Evolutionary conservation across 2,797 vertebrate genomes (phyloP), one percentile per base, ranked within the genome.

Genomic region (Anniella stebbinsi): DNA sequence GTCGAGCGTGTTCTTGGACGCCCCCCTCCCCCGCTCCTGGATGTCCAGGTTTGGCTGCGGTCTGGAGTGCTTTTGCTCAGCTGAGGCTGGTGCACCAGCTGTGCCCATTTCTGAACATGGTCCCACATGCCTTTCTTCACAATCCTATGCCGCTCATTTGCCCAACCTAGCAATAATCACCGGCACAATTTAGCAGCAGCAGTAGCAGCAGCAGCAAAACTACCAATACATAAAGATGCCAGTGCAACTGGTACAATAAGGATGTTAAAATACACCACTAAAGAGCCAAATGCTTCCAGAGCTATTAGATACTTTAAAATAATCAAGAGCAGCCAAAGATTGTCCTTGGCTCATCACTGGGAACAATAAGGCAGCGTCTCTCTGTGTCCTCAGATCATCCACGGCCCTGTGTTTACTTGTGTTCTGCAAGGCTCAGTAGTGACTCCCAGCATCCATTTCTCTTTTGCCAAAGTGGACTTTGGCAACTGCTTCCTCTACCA

Each of bases 391-490:
- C 96, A 99, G 98, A 97, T 99, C 89, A 98, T 94, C 92, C 96
- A 98, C 0, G 98, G 98, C 0, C 98, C 98, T 4, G 94, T 90
- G 0, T 98, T 98, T 57, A 92, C 3, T 2, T 98, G 98, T 18
- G 2, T 80, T 23, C 84, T 99, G 48, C 91, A 88, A 73, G 98
- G 98, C 63, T 95, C 90, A 0, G 97, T 97, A 1, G 89, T 98
- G 41, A 93, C 94, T 48, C 98, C 98, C 0, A 94, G 96, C 4
- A 36, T 99, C 75, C 96, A 98, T 54, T 99, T 99, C 95, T 99
- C 98, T 83, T 98, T 98, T 94, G 97, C 96, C 89, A 98, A 96
- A 89, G 94, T 98, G 94, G 97, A 98, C 96, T 99, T 99, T 94
- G 98, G 98, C 78, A 96, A 95, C 93, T 97, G 97, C 90, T 98